Evolutionary conservation across 1,140 invertebrate species (phyloP), one percentile per base, ranked within the genome.

Genomic region (Achroia grisella): DNA sequence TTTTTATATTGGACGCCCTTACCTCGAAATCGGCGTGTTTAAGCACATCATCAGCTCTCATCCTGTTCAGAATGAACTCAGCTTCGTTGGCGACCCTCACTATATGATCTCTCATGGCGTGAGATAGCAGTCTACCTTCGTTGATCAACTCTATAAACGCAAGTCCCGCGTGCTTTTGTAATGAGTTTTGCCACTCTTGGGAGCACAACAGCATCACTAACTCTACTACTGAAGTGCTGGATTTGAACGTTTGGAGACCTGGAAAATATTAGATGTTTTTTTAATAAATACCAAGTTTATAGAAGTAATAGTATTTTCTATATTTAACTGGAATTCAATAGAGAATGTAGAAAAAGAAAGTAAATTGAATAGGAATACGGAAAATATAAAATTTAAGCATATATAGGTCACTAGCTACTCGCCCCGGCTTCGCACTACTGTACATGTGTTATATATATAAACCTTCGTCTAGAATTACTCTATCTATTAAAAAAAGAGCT

Each of bases 101-200:
- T 71, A 99, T 99, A 84, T 99, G 98, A 87, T 99, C 98, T 80
- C 99, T 94, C 92, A 99, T 99, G 10, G 98, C 98, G 86, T 99
- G 98, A 8, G 97, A 98, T 47, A 99, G 88, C 44, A 99, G 88
- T 54, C 98, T 92, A 58, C 98, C 98, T 88, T 99, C 98, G 81
- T 99, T 99, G 60, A 99, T 99, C 17, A 99, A 89, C 86, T 99
- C 98, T 65, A 99, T 99, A 86, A 99, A 99, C 8, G 98, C 98
- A 10, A 99, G 89, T 0, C 98, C 98, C 4, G 98, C 98, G 87
- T 99, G 97, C 87, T 99, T 99, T 82, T 99, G 98, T 10, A 99
- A 84, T 0, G 98, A 99, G 86, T 99, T 99, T 85, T 99, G 98
- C 98, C 98, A 99, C 86, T 99, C 98, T 87, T 99, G 98, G 0